Evolutionary conservation across 2,113 vertebrate species (phyloP).

Genomic region (Gnathonemus longibarbis): DNA sequence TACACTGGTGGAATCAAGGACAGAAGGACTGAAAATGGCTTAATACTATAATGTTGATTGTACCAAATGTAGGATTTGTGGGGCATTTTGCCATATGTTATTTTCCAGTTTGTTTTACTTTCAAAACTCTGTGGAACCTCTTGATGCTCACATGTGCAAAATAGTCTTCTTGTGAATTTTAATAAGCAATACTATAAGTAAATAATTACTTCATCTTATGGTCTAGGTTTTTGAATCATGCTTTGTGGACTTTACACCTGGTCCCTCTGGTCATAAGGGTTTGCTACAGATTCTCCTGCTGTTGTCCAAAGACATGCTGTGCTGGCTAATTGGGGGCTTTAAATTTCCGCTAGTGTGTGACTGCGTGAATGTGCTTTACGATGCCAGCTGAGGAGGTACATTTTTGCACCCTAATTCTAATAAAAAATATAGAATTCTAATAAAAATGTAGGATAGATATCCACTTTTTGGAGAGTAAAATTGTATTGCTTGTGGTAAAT

Average conservation of each 20-base stretch:
- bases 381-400: background rate
- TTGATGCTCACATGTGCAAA: background rate
- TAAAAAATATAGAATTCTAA: background rate
- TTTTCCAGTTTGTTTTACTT: background rate
- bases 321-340: background rate
- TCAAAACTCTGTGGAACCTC: background rate
- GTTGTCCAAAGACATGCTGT: background rate
- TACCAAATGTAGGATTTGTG: background rate
- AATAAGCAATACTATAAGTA: background rate
- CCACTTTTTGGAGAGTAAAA: background rate
- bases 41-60: background rate
- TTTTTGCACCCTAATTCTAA: background rate
- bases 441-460: background rate
- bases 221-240: background rate
- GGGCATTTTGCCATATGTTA: background rate
- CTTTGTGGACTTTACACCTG: background rate
- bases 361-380: background rate
- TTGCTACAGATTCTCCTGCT: background rate
- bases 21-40: background rate
- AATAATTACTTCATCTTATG: background rate
- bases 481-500: constrained; percentile 5
- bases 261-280: background rate
- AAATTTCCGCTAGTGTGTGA: background rate
- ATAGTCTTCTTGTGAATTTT: background rate
- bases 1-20: background rate